Percentiles rank a stretch among this genome's conserved stretches.
These are phyloP conservation scores for Simalia tracyae DNA, from an alignment of 2,797 vertebrate genomes.

Conservation along the genomic window DNA sequence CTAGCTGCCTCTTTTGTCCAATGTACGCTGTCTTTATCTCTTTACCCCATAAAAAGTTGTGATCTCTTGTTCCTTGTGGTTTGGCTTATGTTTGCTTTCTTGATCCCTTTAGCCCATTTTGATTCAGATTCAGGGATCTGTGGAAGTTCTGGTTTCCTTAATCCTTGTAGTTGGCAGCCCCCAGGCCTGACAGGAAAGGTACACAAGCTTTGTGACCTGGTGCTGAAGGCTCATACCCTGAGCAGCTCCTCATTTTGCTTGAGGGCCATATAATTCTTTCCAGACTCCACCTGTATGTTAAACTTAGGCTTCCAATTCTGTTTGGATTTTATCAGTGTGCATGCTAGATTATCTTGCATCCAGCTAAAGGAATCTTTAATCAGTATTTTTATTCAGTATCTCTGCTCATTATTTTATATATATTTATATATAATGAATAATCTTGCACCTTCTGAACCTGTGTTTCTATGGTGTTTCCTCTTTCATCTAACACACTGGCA, in stretches of 20 bases:
- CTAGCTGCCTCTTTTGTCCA: neutral
- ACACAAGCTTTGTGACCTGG: neutral
- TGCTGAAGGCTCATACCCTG: neutral
- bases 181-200: neutral
- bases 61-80: neutral
- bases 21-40: neutral
- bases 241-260: neutral
- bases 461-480: too few relatives aligned
- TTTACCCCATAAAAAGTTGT: neutral
- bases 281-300: neutral
- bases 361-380: neutral
- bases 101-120: neutral
- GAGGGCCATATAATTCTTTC: neutral
- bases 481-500: too few relatives aligned
- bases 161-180: neutral
- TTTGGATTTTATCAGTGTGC: neutral
- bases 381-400: neutral
- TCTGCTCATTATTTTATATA: neutral
- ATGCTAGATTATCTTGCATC: neutral
- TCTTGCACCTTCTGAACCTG: too few relatives aligned
- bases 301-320: neutral
- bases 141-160: neutral
- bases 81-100: neutral
- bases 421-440: too few relatives aligned
- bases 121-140: neutral